Percentiles rank a stretch among this genome's conserved stretches.
phyloP scores from a whole-genome alignment of 2,113 vertebrate genomes.

The Apteryx owenii region DNA sequence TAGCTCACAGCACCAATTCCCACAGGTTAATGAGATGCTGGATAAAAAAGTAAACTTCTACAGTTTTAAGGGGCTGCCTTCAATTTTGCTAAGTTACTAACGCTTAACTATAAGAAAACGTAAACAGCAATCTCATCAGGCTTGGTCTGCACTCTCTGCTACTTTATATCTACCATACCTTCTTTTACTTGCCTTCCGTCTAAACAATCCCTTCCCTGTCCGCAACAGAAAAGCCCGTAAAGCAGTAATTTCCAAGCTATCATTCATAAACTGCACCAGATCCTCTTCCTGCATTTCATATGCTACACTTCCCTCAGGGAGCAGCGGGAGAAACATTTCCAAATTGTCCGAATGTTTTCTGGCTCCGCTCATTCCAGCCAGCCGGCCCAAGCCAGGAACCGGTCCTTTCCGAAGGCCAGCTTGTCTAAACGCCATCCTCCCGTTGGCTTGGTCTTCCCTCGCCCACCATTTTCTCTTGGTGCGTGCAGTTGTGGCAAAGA shows the following conservation, averaged over 20 bases:
- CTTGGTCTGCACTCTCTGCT: accelerated
- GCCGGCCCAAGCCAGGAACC: neutral
- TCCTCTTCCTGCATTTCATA: neutral
- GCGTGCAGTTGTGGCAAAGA: neutral
- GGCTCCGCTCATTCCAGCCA: neutral
- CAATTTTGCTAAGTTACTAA: neutral
- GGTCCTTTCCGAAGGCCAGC: neutral
- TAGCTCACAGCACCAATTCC: neutral
- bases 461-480: neutral
- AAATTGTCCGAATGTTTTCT: accelerated
- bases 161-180: neutral
- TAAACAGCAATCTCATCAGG: neutral
- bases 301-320: neutral
- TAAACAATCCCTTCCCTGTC: neutral
- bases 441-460: accelerated
- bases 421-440: accelerated
- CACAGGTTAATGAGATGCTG: neutral
- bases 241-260: neutral
- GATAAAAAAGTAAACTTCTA: neutral
- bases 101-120: neutral
- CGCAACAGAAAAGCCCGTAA: neutral
- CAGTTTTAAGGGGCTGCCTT: neutral
- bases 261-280: neutral
- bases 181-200: neutral
- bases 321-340: neutral